These are phyloP conservation scores for Paedocypris micromegethes DNA, from an alignment of 2,797 vertebrate genomes.

Conservation along the genomic window DNA sequence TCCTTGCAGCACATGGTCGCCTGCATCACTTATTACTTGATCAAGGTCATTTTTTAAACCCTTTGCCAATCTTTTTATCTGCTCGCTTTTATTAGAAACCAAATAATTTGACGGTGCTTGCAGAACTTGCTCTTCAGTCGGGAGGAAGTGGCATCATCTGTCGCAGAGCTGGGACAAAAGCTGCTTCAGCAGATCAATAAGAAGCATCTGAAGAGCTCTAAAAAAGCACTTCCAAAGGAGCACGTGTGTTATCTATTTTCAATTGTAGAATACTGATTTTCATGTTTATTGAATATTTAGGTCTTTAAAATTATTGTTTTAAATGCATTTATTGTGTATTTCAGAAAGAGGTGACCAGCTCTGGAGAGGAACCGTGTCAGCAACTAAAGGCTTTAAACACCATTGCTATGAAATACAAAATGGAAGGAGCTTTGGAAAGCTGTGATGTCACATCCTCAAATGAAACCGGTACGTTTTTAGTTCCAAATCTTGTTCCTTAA, in stretches of 20 bases:
- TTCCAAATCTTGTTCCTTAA: conserved; percentile 46
- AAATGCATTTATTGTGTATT: conserved; percentile 29
- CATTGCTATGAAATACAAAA: conserved; percentile 64
- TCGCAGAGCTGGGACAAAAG: conserved; percentile 79
- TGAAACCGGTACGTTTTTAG: conserved; percentile 28
- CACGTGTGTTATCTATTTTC: conserved; percentile 43
- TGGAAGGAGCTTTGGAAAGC: conserved; percentile 37
- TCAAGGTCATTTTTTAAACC: conserved; percentile 73
- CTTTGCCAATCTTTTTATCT: background rate
- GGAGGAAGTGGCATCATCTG: conserved; percentile 69
- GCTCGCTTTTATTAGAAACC: background rate
- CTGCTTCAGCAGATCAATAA: conserved; percentile 68
- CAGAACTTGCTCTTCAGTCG: conserved; percentile 75
- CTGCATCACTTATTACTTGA: conserved; percentile 80
- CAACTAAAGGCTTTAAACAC: conserved; percentile 71
- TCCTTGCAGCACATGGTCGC: conserved; percentile 85
- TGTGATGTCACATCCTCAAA: conserved; percentile 19
- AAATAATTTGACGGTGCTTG: conserved; percentile 4
- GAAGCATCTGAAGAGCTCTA: conserved; percentile 44
- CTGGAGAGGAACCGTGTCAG: conserved; percentile 64
- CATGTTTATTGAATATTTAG: background rate
- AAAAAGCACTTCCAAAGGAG: conserved; percentile 6
- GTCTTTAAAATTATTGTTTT: background rate
- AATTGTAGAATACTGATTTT: background rate
- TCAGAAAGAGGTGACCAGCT: conserved; percentile 36